Conservation (phyloP, 2,797 vertebrate genomes). For the Orestias chungarensis region DNA sequence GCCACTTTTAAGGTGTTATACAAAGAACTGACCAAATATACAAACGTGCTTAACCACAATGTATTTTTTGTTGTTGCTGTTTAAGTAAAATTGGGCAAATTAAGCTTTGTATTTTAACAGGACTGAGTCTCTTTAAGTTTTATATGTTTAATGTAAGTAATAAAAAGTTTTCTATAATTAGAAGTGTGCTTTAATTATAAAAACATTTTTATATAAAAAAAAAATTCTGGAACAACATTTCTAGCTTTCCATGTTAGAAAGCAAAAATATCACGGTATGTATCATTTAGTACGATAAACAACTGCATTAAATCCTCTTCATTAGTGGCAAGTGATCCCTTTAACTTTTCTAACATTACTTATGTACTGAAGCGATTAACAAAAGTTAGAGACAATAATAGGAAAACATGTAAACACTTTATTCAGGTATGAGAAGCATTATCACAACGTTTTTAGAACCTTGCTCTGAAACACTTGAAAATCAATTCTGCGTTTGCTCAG, state of each 20-base stretch:
- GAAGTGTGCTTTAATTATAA: too few species aligned
- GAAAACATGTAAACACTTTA: constrained; percentile 36
- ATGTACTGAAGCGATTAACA: background rate
- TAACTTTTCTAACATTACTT: background rate
- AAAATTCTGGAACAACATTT: too few species aligned
- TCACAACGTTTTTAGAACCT: background rate
- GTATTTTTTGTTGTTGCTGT: too few species aligned
- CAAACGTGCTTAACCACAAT: too few species aligned
- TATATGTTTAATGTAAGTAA: too few species aligned
- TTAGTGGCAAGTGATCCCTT: background rate
- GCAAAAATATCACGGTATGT: background rate
- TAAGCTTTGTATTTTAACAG: too few species aligned
- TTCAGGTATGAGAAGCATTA: constrained; percentile 19
- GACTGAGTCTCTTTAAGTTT: too few species aligned
- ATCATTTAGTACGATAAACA: background rate
- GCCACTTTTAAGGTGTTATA: too few species aligned
- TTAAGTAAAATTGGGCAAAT: too few species aligned
- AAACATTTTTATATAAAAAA: too few species aligned
- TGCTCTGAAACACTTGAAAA: background rate
- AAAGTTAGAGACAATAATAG: background rate
- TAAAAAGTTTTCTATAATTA: too few species aligned
- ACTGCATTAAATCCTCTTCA: background rate
- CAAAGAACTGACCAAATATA: too few species aligned
- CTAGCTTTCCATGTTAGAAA: background rate
- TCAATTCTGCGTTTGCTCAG: constrained; percentile 7